Evolutionary conservation across 2,888 invertebrate species (phyloP), one percentile per base, ranked within the genome.

Genomic region (Adelphocoris suturalis): DNA sequence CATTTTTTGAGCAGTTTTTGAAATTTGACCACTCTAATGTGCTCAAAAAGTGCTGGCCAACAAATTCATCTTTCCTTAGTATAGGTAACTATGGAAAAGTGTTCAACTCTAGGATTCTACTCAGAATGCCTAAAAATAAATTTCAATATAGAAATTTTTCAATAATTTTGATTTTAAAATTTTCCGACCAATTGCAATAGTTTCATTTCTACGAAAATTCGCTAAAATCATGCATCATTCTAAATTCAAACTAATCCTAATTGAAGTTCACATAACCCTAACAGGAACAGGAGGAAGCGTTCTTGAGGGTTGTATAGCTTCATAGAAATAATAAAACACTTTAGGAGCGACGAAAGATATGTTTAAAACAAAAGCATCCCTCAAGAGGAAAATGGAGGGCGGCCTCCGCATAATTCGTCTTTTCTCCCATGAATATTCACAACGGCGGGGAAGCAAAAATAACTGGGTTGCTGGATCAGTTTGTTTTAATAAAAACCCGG

Each of bases 391-490:
- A 68, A 68, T 68, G 68, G 68, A 68, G 68, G 68, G 68, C 68
- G 27, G 68, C 23, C 68, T 27, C 13, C 68, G 68, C 23, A 68
- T 68, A 68, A 68, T 68, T 68, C 68, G 23, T 68, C 11, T 68
- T 68, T 68, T 68, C 19, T 16, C 68, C 68, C 23, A 68, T 68
- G 68, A 68, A 68, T 68, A 68, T 68, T 68, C 68, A 23, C 12
- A 68, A 19, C 19, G 68, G 13, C 23, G 3, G 23, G 4, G n/a
- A 61, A 61, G 61, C 61, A 61, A 61, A 61, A 61, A 61, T 61
- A 68, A 68, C 68, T 68, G 19, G 19, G 68, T 57, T n/a, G 57
- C n/a, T n/a, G 68, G 68, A 27, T 68, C 68, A 68, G 68, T 68
- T 68, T 68, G 68, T 68, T 68, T 68, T 23, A 68, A 68, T 68